phyloP scores from a whole-genome alignment of 2,113 vertebrate genomes.

The Dryoscopus gambensis region DNA sequence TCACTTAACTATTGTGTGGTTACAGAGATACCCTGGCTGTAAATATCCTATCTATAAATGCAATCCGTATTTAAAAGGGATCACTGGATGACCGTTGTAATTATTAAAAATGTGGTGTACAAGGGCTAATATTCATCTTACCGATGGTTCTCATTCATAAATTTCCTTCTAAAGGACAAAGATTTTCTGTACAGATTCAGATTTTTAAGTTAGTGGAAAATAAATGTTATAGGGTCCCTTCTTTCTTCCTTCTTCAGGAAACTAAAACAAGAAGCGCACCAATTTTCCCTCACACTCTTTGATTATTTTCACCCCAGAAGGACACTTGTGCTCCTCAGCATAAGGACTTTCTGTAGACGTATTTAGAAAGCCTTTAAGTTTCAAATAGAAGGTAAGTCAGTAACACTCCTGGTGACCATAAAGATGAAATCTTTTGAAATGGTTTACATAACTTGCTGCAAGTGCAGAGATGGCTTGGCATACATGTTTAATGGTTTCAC shows the following conservation, averaged over 20 bases:
- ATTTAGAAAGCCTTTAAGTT: neutral
- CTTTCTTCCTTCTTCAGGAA: neutral
- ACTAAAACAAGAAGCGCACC: neutral
- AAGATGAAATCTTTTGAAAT: neutral
- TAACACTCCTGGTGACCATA: neutral
- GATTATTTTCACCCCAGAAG: neutral
- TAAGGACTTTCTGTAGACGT: neutral
- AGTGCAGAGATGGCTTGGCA: neutral
- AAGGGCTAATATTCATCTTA: neutral
- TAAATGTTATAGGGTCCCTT: neutral
- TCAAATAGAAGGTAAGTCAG: neutral
- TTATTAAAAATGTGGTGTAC: neutral
- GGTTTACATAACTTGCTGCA: neutral
- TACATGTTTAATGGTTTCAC: slow-evolving; percentile 21
- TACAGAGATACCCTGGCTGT: neutral
- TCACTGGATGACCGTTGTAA: neutral
- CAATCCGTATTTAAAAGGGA: neutral
- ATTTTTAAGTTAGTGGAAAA: neutral
- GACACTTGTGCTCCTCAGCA: neutral
- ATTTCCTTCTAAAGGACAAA: neutral
- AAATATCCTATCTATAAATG: neutral
- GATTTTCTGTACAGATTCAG: neutral
- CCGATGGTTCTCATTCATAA: neutral
- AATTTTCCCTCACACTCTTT: neutral
- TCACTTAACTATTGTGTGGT: neutral